A percentile compares a stretch with the other conserved stretches of the same genome.
phyloP scores from a whole-genome alignment of 2,888 invertebrate species.

The Sinhomidia bicolor region DNA sequence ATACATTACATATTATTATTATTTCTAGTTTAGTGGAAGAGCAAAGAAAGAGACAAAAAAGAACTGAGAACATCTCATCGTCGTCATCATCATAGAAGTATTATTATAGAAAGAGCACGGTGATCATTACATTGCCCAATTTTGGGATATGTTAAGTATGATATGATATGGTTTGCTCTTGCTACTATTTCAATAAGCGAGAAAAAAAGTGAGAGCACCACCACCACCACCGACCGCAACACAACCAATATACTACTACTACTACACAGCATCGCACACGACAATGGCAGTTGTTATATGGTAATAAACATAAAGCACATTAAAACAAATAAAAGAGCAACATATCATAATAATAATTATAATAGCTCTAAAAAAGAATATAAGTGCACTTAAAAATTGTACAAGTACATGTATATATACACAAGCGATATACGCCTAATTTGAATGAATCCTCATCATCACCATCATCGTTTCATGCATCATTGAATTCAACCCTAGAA shows the following conservation, averaged over 20 bases:
- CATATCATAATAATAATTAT: slow-evolving; percentile 52
- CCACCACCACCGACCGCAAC: slow-evolving; percentile 15
- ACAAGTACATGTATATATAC: neutral
- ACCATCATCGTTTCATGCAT: slow-evolving; percentile 53
- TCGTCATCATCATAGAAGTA: too few relatives aligned
- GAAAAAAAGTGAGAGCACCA: slow-evolving; percentile 49
- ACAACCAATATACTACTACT: too few relatives aligned
- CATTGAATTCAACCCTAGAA: slow-evolving; percentile 52
- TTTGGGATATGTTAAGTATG: slow-evolving; percentile 5
- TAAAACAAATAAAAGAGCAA: slow-evolving; percentile 61
- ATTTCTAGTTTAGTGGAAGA: slow-evolving; percentile 30
- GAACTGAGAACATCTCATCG: slow-evolving; percentile 9
- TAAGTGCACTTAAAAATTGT: slow-evolving; percentile 21
- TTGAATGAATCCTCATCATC: slow-evolving; percentile 3
- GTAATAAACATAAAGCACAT: slow-evolving; percentile 32
- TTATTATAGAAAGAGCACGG: neutral
- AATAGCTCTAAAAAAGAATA: neutral
- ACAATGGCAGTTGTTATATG: neutral
- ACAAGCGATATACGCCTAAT: slow-evolving; percentile 2
- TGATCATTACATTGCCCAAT: slow-evolving; percentile 21
- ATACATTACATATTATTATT: neutral
- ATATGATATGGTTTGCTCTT: slow-evolving; percentile 29
- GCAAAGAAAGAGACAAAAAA: slow-evolving; percentile 3
- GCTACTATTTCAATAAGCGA: slow-evolving; percentile 10
- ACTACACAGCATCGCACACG: too few relatives aligned